These are phyloP conservation scores for Ecliptopera silaceata DNA, from an alignment of 2,888 invertebrate species.

Conservation along the genomic window DNA sequence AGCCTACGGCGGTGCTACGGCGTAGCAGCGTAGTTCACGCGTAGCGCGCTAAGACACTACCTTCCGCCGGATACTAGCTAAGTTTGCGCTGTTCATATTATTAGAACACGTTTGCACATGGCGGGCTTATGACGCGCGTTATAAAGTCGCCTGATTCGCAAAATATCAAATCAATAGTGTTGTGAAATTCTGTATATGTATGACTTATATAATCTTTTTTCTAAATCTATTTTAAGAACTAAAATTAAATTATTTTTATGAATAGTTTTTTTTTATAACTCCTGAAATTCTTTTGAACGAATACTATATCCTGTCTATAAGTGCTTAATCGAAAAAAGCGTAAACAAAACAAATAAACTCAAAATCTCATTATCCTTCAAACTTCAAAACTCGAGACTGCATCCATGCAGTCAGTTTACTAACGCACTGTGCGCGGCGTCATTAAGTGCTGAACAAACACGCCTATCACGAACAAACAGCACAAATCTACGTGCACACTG, in stretches of 20 bases:
- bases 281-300: too few relatives aligned
- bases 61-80: slow-evolving; percentile 43
- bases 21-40: slow-evolving; percentile 56
- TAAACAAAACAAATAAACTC: neutral
- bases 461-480: slow-evolving; percentile 47
- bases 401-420: neutral
- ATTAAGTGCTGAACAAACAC: slow-evolving; percentile 54
- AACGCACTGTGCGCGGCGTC: slow-evolving; percentile 36
- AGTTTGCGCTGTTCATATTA: slow-evolving; percentile 24
- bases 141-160: too few relatives aligned
- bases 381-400: slow-evolving; percentile 9
- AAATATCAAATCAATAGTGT: too few relatives aligned
- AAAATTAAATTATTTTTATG: too few relatives aligned
- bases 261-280: too few relatives aligned
- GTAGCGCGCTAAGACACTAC: slow-evolving; percentile 34
- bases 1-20: slow-evolving; percentile 49
- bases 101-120: neutral
- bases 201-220: too few relatives aligned
- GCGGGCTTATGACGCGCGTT: too few relatives aligned
- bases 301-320: too few relatives aligned
- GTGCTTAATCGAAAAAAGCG: too few relatives aligned
- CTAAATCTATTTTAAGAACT: too few relatives aligned
- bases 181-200: too few relatives aligned
- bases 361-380: neutral
- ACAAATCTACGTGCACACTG: slow-evolving; percentile 53